phyloP scores from a whole-genome alignment of 2,113 vertebrate species.

The Chaenocephalus aceratus region DNA sequence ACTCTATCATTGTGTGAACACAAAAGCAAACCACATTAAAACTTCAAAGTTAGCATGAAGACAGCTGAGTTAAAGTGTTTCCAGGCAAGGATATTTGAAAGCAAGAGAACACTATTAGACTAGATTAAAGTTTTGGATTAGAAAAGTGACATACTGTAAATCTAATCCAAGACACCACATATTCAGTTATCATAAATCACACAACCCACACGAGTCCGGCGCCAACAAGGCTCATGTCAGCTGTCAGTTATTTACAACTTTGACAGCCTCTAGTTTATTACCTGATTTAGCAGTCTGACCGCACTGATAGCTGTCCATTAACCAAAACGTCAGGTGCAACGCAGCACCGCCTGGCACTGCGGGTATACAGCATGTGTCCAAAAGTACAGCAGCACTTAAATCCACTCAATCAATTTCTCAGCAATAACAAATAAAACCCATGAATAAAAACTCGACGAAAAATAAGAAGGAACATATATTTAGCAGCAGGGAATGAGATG shows the following conservation, averaged over 20 bases:
- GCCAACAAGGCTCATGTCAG: background rate
- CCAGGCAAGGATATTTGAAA: background rate
- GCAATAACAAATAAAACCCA: conserved; percentile 8
- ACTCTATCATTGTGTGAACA: background rate
- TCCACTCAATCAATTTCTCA: conserved; percentile 2
- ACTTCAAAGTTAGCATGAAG: background rate
- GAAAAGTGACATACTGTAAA: conserved; percentile 6
- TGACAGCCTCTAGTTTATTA: background rate
- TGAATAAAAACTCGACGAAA: background rate
- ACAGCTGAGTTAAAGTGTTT: background rate
- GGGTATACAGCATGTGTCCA: background rate
- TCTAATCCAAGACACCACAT: conserved; percentile 1
- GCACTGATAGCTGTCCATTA: conserved; percentile 3
- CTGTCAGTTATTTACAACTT: conserved; percentile 21
- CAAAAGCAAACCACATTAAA: background rate
- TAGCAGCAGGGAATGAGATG: background rate
- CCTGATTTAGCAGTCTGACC: background rate
- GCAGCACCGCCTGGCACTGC: background rate
- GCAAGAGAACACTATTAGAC: background rate
- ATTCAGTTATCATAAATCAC: conserved; percentile 6
- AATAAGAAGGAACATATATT: background rate
- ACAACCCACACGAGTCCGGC: background rate
- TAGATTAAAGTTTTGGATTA: background rate
- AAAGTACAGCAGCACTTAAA: background rate
- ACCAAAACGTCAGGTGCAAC: conserved; percentile 7